These are phyloP conservation scores for Euzophera pinguis DNA, from an alignment of 2,888 invertebrate genomes.

Conservation along the genomic window DNA sequence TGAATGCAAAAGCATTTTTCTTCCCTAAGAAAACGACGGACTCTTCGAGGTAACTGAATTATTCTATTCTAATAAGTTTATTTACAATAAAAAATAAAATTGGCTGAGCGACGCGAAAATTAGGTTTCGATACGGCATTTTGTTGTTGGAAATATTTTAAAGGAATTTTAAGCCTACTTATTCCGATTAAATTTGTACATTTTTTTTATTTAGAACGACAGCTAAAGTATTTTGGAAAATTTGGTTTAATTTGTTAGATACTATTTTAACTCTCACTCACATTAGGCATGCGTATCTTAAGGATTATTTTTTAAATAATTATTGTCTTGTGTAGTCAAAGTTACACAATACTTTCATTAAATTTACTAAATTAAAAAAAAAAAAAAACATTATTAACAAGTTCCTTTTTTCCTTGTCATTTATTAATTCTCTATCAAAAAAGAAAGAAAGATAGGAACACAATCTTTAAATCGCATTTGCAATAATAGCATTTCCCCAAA, in stretches of 20 bases:
- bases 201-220: neutral
- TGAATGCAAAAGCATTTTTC: constrained; percentile 46
- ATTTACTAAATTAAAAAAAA: too few relatives aligned
- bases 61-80: constrained; percentile 73
- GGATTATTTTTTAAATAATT: too few relatives aligned
- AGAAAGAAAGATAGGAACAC: neutral
- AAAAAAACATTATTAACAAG: too few relatives aligned
- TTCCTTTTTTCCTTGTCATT: too few relatives aligned
- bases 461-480: neutral
- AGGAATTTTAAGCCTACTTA: constrained; percentile 4
- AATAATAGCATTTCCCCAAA: neutral
- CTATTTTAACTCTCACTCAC: too few relatives aligned
- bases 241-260: neutral
- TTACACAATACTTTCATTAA: too few relatives aligned
- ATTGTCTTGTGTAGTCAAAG: too few relatives aligned
- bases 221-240: neutral
- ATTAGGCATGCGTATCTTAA: too few relatives aligned
- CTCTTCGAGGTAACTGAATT: constrained; percentile 60
- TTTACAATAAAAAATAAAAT: constrained; percentile 59
- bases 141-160: constrained; percentile 12
- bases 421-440: too few relatives aligned
- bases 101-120: constrained; percentile 28
- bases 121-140: constrained; percentile 27
- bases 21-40: constrained; percentile 38
- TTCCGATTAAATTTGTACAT: constrained; percentile 4